Percentiles rank a stretch among this genome's conserved stretches.
Evolutionary conservation across 2,797 vertebrate genomes (phyloP).

Genomic region (Arrhamphus sclerolepis): DNA sequence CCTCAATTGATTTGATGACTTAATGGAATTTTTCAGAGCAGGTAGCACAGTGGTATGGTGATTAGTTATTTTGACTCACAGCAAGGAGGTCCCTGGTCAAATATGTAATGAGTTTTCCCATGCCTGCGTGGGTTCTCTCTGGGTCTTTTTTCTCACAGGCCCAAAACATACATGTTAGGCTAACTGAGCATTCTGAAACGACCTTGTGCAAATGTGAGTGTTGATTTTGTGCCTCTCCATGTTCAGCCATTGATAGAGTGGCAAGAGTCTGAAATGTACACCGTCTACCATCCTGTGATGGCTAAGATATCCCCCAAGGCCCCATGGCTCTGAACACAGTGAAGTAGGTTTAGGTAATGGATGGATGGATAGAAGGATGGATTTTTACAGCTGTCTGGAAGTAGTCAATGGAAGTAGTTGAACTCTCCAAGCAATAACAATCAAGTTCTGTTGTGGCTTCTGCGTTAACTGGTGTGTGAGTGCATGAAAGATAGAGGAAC

Average conservation of each 20-base stretch:
- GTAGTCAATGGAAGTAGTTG: constrained; percentile 33
- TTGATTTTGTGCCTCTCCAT: not conserved
- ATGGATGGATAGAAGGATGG: not conserved
- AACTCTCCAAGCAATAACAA: constrained; percentile 50
- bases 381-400: constrained; percentile 41
- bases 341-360: too few species aligned
- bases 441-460: not conserved
- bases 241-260: not conserved
- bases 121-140: not conserved
- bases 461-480: too few species aligned
- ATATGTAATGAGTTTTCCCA: not conserved
- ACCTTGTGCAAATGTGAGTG: not conserved
- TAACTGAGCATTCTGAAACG: constrained; percentile 12
- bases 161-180: not conserved
- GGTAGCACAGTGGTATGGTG: not conserved
- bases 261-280: not conserved
- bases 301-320: too few species aligned
- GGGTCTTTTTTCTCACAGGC: constrained; percentile 1
- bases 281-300: not conserved
- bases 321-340: too few species aligned
- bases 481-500: too few species aligned
- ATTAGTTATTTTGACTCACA: not conserved
- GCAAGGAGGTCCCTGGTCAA: not conserved
- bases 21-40: not conserved
- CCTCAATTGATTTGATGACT: constrained; percentile 7